Conservation (phyloP, 2,113 vertebrate species). For the Terrapene triunguis region DNA sequence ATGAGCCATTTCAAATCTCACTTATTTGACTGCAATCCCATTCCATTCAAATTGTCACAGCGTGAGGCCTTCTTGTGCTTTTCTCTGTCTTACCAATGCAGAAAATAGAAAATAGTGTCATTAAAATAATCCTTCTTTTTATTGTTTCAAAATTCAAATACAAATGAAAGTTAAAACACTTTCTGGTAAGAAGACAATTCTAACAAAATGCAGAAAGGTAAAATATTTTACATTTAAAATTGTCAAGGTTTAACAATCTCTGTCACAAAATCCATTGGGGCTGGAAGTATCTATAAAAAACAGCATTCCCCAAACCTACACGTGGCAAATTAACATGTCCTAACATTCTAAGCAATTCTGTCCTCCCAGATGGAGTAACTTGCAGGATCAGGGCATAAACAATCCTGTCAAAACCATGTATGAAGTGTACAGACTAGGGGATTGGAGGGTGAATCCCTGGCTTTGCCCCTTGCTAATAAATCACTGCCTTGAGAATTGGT, state of each 20-base stretch:
- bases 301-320: accelerated
- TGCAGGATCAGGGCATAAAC: background rate
- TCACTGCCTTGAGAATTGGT: background rate
- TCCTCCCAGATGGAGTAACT: background rate
- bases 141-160: conserved; percentile 22
- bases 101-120: background rate
- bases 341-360: background rate
- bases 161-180: background rate
- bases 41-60: conserved; percentile 45
- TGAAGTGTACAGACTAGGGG: background rate
- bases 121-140: background rate
- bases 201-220: background rate
- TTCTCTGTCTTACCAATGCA: background rate
- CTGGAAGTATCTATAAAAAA: accelerated
- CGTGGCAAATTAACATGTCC: accelerated
- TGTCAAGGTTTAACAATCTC: accelerated
- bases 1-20: conserved; percentile 52
- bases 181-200: background rate
- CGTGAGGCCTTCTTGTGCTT: background rate
- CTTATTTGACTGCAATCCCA: conserved; percentile 5
- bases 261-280: accelerated
- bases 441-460: background rate
- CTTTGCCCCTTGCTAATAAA: background rate
- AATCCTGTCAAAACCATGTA: background rate
- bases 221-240: background rate